Conservation (phyloP, 2,797 vertebrate genomes). For the Okamejei kenojei region DNA sequence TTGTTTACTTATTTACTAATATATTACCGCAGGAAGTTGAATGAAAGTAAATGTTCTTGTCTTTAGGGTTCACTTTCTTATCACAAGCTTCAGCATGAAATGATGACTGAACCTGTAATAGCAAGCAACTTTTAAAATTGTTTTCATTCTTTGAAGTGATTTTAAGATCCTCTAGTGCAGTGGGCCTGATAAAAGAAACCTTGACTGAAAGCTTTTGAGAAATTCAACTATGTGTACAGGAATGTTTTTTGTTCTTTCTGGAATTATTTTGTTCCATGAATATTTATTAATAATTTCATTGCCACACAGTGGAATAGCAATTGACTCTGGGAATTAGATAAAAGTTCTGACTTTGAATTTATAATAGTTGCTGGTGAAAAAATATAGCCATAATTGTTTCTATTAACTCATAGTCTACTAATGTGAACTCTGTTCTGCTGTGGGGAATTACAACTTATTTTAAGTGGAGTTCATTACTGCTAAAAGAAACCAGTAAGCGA, state of each 20-base stretch:
- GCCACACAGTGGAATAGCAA: neutral
- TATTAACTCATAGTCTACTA: neutral
- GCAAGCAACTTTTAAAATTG: constrained; percentile 14
- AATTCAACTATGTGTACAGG: neutral
- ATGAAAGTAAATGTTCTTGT: constrained; percentile 18
- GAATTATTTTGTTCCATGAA: neutral
- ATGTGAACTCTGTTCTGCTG: neutral
- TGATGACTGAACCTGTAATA: neutral
- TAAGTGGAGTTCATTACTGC: neutral
- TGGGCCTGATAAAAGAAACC: neutral
- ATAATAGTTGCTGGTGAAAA: neutral
- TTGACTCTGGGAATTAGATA: neutral
- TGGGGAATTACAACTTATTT: neutral
- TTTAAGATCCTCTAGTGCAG: neutral
- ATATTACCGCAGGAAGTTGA: neutral
- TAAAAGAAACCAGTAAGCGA: neutral
- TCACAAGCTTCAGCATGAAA: neutral
- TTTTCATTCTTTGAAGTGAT: neutral
- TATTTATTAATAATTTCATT: constrained; percentile 26
- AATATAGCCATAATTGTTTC: neutral
- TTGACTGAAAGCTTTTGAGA: constrained; percentile 5
- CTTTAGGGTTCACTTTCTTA: neutral
- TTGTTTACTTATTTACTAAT: constrained; percentile 13
- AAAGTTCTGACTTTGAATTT: constrained; percentile 18
- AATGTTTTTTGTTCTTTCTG: neutral